Evolutionary conservation across 2,797 vertebrate genomes (phyloP).

Genomic region (Hoplostethus mediterraneus): DNA sequence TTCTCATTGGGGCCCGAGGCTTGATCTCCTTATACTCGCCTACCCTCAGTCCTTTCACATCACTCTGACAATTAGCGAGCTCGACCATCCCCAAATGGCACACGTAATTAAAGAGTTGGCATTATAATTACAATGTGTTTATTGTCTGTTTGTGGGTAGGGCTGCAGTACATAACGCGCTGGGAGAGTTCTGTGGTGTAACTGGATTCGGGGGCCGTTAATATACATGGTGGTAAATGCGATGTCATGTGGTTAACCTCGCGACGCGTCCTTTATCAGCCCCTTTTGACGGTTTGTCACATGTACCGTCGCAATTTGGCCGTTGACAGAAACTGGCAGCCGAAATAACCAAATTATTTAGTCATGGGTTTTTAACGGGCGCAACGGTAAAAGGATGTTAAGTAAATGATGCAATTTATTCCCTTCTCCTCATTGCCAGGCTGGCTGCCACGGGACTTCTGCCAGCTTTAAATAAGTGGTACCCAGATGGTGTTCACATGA

Average conservation of each 20-base stretch:
- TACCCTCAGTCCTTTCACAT: slow-evolving; percentile 64
- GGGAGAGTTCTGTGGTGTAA: slow-evolving; percentile 71
- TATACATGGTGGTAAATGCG: slow-evolving; percentile 62
- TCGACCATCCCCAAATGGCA: slow-evolving; percentile 72
- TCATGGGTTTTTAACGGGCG: slow-evolving; percentile 95
- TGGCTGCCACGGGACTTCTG: slow-evolving; percentile 92
- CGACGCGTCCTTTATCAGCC: slow-evolving; percentile 67
- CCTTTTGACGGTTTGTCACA: slow-evolving; percentile 73
- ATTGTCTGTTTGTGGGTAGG: slow-evolving; percentile 77
- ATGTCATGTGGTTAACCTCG: slow-evolving; percentile 74
- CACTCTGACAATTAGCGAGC: slow-evolving; percentile 71
- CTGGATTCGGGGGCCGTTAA: slow-evolving; percentile 65
- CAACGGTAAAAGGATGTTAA: slow-evolving; percentile 95
- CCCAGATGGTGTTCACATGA: slow-evolving; percentile 96
- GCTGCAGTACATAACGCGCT: slow-evolving; percentile 53
- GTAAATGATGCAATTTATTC: slow-evolving; percentile 99
- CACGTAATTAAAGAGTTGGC: slow-evolving; percentile 79
- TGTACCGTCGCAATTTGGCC: slow-evolving; percentile 85
- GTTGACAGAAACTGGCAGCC: slow-evolving; percentile 89
- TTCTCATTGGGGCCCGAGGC: slow-evolving; percentile 66
- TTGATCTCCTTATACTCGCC: slow-evolving; percentile 63
- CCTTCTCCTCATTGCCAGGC: slow-evolving; percentile 92
- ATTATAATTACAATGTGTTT: slow-evolving; percentile 80
- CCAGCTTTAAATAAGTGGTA: slow-evolving; percentile 98
- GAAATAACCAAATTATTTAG: slow-evolving; percentile 95